Percentiles rank a stretch among this genome's conserved stretches.
phyloP scores from a whole-genome alignment of 2,797 vertebrate species.

The Amblyraja radiata region DNA sequence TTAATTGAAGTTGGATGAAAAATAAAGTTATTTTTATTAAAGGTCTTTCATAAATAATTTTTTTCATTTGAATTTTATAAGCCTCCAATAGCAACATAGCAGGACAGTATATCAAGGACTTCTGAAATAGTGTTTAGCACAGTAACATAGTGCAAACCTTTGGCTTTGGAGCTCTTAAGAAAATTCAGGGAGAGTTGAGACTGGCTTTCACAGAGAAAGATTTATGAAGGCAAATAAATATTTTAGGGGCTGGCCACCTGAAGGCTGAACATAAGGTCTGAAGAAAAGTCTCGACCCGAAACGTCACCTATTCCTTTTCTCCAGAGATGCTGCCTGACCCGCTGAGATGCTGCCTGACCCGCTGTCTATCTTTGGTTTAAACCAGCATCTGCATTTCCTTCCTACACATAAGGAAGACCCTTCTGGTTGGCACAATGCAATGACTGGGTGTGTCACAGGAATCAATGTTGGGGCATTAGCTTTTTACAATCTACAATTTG shows the following conservation, averaged over 20 bases:
- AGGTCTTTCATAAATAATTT: neutral
- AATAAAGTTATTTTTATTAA: neutral
- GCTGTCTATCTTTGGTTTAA: too few relatives aligned
- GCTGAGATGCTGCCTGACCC: too few relatives aligned
- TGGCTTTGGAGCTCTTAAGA: neutral
- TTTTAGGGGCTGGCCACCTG: neutral
- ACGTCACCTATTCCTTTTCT: too few relatives aligned
- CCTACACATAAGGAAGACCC: too few relatives aligned
- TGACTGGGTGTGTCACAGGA: too few relatives aligned
- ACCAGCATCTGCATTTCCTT: too few relatives aligned
- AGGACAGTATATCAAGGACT: neutral
- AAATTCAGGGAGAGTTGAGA: neutral
- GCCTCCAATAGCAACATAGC: too few relatives aligned
- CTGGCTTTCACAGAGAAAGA: neutral
- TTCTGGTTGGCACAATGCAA: too few relatives aligned
- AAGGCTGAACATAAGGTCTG: neutral
- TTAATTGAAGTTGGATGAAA: neutral
- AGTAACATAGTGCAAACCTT: neutral
- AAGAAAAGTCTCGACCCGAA: too few relatives aligned
- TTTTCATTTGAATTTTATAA: neutral
- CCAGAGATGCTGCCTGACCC: too few relatives aligned
- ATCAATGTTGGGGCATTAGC: too few relatives aligned
- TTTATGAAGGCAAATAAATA: neutral
- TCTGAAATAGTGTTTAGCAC: neutral
- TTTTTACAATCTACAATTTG: too few relatives aligned